These are phyloP conservation scores for Protonibea diacanthus DNA, from an alignment of 2,797 vertebrate genomes.

Conservation along the genomic window DNA sequence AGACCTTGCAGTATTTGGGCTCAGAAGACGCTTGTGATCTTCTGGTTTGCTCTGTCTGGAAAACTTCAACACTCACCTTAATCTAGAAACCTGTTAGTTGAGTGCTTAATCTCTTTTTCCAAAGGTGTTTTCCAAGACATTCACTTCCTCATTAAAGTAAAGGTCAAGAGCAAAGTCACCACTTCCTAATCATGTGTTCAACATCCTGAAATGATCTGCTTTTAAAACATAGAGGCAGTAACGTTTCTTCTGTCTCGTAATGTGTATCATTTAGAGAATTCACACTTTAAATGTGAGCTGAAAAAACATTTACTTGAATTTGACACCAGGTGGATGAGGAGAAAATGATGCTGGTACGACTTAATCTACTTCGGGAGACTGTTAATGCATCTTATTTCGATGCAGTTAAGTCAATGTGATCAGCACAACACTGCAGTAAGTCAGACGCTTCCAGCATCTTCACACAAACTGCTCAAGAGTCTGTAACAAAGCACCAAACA, in stretches of 20 bases:
- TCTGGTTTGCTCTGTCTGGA: not conserved
- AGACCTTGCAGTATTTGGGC: not conserved
- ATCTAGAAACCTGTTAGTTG: not conserved
- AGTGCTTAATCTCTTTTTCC: not conserved
- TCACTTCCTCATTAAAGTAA: not conserved
- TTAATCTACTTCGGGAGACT: rapidly evolving
- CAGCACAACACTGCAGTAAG: not conserved
- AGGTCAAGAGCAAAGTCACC: not conserved
- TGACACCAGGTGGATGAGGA: not conserved
- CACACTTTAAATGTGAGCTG: not conserved
- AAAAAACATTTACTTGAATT: not conserved
- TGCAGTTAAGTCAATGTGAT: not conserved
- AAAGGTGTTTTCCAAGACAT: not conserved
- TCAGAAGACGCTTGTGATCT: not conserved
- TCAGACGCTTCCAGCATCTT: conserved; percentile 30
- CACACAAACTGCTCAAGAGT: conserved; percentile 38
- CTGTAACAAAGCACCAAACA: conserved; percentile 43
- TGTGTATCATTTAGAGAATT: not conserved
- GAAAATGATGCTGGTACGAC: not conserved
- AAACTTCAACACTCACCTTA: not conserved
- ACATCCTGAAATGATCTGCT: not conserved
- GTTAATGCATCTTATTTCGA: not conserved
- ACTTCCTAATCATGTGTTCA: not conserved
- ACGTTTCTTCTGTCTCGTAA: not conserved
- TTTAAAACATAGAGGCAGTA: not conserved